These are phyloP conservation scores for Ptychobarbus kaznakovi DNA, from an alignment of 2,797 vertebrate species.

Conservation along the genomic window DNA sequence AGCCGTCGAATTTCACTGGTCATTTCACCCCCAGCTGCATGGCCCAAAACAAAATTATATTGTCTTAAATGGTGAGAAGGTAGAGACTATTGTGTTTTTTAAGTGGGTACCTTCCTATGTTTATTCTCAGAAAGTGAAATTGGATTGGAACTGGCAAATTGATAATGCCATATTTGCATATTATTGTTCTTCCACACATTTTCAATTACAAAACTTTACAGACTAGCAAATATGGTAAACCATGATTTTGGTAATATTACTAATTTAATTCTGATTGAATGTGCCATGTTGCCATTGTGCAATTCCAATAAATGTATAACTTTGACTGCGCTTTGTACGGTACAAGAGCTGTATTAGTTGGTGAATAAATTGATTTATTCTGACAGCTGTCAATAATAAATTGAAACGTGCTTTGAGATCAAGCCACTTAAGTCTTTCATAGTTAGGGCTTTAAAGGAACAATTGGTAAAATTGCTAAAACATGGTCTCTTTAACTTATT, in stretches of 20 bases:
- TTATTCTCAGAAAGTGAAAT: conserved; percentile 46
- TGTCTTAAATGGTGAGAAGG: conserved; percentile 64
- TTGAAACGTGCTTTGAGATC: background rate
- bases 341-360: background rate
- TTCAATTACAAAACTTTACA: background rate
- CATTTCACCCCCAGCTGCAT: conserved; percentile 72
- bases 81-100: conserved; percentile 55
- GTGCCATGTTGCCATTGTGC: background rate
- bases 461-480: background rate
- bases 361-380: background rate
- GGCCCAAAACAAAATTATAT: conserved; percentile 66
- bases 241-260: background rate
- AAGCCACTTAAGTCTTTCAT: background rate
- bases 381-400: background rate
- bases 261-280: background rate
- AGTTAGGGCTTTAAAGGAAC: background rate
- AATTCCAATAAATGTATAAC: background rate
- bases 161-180: background rate
- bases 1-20: conserved; percentile 68
- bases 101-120: conserved; percentile 52
- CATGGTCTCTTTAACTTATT: background rate
- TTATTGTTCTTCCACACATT: background rate
- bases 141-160: background rate
- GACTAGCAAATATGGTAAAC: background rate
- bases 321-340: background rate